phyloP scores from a whole-genome alignment of 2,797 vertebrate genomes.

The Margarornis squamiger region DNA sequence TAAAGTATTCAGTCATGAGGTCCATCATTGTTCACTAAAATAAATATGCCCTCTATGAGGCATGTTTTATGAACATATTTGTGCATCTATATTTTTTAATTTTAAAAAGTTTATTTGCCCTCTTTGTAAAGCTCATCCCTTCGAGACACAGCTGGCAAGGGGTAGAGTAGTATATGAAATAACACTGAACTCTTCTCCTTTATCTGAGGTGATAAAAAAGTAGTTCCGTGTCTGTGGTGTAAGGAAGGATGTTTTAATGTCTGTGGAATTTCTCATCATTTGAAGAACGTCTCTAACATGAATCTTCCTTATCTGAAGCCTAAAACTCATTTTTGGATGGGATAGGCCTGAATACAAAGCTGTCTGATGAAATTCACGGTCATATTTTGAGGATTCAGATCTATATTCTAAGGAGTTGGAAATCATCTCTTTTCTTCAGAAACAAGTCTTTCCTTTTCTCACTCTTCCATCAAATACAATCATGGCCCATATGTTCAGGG shows the following conservation, averaged over 20 bases:
- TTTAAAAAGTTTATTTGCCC: neutral
- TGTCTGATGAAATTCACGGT: neutral
- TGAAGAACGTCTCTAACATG: neutral
- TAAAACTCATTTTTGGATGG: neutral
- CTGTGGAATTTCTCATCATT: neutral
- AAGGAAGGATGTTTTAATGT: neutral
- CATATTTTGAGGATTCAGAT: neutral
- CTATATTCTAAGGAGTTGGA: neutral
- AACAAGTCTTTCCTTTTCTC: neutral
- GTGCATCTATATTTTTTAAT: neutral
- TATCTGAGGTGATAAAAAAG: neutral
- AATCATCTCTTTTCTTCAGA: neutral
- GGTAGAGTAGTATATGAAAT: neutral
- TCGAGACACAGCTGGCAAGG: neutral
- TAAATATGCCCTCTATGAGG: neutral
- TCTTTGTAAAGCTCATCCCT: neutral
- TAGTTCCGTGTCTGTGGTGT: neutral
- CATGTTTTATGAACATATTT: neutral
- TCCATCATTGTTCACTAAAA: neutral
- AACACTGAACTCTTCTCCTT: neutral
- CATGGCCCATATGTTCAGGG: neutral
- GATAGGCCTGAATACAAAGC: neutral
- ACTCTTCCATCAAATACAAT: neutral
- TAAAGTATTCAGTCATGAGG: neutral
- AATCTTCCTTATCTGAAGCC: neutral